A percentile compares a stretch with the other conserved stretches of the same genome.
These are phyloP conservation scores for Andrena flavipes DNA, from an alignment of 2,888 invertebrate species.

Conservation along the genomic window DNA sequence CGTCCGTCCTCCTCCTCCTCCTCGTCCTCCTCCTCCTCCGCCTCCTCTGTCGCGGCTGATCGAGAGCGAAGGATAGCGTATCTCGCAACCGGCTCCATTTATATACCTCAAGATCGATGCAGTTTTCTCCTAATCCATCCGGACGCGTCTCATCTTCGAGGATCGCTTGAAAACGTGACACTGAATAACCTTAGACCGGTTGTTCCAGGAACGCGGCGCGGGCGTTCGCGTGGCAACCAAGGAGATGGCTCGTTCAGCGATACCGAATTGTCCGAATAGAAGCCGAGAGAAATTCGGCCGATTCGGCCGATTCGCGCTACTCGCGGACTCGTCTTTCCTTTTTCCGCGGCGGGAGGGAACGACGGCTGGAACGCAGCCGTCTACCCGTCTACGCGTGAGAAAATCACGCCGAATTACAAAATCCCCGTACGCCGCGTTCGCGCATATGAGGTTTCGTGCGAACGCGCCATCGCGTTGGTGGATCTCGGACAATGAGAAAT, in stretches of 20 bases:
- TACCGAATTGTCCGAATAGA: too few relatives aligned
- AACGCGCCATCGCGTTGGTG: neutral
- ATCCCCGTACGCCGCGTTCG: slow-evolving; percentile 6
- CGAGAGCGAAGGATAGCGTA: slow-evolving; percentile 39
- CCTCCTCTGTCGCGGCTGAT: slow-evolving; percentile 44
- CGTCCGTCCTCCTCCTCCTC: slow-evolving; percentile 25
- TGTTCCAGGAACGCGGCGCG: too few relatives aligned
- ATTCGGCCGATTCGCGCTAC: slow-evolving; percentile 7
- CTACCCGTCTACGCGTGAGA: slow-evolving; percentile 47
- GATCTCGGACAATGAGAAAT: slow-evolving; percentile 20
- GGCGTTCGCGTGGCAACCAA: too few relatives aligned
- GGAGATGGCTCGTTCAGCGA: too few relatives aligned
- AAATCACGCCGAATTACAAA: slow-evolving; percentile 63
- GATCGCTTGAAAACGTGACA: too few relatives aligned
- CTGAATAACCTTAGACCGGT: too few relatives aligned
- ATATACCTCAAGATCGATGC: slow-evolving; percentile 4
- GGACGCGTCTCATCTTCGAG: slow-evolving; percentile 24
- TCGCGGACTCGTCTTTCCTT: slow-evolving; percentile 23
- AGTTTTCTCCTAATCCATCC: slow-evolving; percentile 38
- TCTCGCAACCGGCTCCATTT: slow-evolving; percentile 48
- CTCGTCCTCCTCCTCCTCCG: slow-evolving; percentile 11
- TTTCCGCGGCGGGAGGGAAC: neutral
- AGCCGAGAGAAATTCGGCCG: too few relatives aligned
- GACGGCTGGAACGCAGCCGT: slow-evolving; percentile 21
- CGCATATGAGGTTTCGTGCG: slow-evolving; percentile 23